Evolutionary conservation across 2,797 vertebrate species (phyloP).

Genomic region (Phrynocephalus guinanensis): DNA sequence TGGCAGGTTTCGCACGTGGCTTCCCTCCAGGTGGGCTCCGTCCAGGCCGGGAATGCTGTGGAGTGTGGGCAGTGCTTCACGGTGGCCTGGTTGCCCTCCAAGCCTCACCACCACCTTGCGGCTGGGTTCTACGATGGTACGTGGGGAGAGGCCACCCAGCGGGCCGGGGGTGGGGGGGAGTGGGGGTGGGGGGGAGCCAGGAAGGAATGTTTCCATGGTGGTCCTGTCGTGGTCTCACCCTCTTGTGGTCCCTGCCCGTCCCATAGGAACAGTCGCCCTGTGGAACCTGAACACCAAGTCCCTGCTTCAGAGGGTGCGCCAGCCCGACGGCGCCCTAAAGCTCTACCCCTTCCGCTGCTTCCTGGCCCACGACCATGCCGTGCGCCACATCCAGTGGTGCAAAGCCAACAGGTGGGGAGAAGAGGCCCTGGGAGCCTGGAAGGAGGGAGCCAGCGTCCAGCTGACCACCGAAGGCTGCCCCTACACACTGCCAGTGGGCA

Average conservation of each 20-base stretch:
- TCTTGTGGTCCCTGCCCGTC: neutral
- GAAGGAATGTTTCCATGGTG: too few relatives aligned
- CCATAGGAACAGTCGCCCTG: conserved; percentile 87
- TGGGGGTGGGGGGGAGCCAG: too few relatives aligned
- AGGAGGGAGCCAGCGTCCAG: neutral
- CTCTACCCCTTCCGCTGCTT: conserved; percentile 89
- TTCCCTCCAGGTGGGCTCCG: conserved; percentile 87
- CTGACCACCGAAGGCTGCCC: neutral
- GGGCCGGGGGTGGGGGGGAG: too few relatives aligned
- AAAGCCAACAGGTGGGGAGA: conserved; percentile 86
- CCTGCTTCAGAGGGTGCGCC: conserved; percentile 82
- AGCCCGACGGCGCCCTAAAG: conserved; percentile 78
- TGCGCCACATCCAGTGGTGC: conserved; percentile 91
- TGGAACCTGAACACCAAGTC: conserved; percentile 91
- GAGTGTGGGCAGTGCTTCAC: conserved; percentile 89
- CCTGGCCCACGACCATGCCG: conserved; percentile 86
- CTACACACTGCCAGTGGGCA: too few relatives aligned
- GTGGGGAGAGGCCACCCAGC: neutral
- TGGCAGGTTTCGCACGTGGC: conserved; percentile 82
- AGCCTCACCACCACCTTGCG: conserved; percentile 90
- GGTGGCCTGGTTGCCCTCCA: conserved; percentile 90
- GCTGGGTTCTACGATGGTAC: conserved; percentile 94
- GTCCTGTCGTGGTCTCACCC: neutral
- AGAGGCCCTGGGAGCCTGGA: neutral
- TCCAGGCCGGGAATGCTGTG: conserved; percentile 77